These are phyloP conservation scores for Dufourea novaeangliae DNA, from an alignment of 1,140 invertebrate species.

Conservation along the genomic window DNA sequence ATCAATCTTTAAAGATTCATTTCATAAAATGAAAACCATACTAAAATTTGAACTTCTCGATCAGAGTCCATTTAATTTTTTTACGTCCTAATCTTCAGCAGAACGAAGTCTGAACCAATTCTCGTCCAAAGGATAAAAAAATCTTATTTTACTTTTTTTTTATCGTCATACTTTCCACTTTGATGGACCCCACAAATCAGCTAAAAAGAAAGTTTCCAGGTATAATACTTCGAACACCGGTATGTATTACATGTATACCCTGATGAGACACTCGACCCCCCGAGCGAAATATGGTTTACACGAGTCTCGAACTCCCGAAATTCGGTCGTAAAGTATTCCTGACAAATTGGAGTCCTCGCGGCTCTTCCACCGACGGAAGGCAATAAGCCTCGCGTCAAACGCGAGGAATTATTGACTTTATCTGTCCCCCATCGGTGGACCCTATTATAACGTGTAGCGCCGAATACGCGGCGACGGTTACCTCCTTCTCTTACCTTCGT, in stretches of 20 bases:
- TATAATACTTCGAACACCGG: background rate
- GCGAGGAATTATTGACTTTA: slow-evolving; percentile 44
- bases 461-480: slow-evolving; percentile 8
- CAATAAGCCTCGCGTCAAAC: slow-evolving; percentile 43
- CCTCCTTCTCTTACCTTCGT: background rate
- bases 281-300: background rate
- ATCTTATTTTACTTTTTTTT: too few relatives aligned
- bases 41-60: too few relatives aligned
- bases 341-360: slow-evolving; percentile 32
- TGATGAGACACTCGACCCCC: background rate
- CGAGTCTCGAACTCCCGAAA: background rate
- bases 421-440: background rate
- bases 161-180: too few relatives aligned
- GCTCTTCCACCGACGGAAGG: slow-evolving; percentile 3
- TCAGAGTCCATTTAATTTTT: too few relatives aligned
- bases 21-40: too few relatives aligned
- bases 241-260: too few relatives aligned
- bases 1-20: too few relatives aligned
- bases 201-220: background rate
- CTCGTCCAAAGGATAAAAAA: too few relatives aligned
- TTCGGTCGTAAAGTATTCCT: slow-evolving; percentile 22
- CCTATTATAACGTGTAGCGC: slow-evolving; percentile 1
- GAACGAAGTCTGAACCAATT: too few relatives aligned
- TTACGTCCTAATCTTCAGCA: too few relatives aligned
- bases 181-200: background rate